Conservation (phyloP, 2,888 invertebrate genomes). For the Dione vanillae region DNA sequence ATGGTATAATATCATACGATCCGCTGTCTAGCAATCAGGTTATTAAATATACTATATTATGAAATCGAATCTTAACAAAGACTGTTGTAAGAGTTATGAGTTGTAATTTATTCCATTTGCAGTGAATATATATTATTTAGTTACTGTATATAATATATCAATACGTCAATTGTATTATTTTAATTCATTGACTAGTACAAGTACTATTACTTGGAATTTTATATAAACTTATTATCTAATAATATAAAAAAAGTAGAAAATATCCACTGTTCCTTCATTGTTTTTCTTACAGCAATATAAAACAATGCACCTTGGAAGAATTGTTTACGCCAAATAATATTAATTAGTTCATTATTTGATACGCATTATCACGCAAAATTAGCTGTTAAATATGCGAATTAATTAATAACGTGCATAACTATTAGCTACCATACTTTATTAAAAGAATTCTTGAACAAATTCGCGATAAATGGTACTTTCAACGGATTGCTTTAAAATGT, state of each 20-base stretch:
- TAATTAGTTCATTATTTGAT: neutral
- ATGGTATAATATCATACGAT: neutral
- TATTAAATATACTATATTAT: conserved; percentile 41
- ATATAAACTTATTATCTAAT: too few relatives aligned
- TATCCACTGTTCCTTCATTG: neutral
- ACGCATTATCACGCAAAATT: conserved; percentile 7
- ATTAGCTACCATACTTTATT: neutral
- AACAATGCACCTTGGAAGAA: neutral
- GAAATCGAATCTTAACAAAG: conserved; percentile 24
- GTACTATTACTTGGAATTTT: neutral
- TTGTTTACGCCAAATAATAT: conserved; percentile 1
- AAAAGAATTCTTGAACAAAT: neutral
- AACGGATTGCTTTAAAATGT: too few relatives aligned
- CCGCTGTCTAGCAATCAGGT: neutral
- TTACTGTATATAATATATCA: conserved; percentile 12
- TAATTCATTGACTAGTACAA: neutral
- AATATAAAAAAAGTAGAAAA: too few relatives aligned
- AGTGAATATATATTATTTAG: conserved; percentile 46
- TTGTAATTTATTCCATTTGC: conserved; percentile 49
- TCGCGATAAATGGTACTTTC: neutral
- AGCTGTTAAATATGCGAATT: conserved; percentile 35
- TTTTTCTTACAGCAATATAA: neutral
- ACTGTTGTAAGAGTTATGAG: conserved; percentile 30
- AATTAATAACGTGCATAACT: conserved; percentile 17
- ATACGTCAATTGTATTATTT: conserved; percentile 34